Evolutionary conservation across 2,797 vertebrate genomes (phyloP).

Genomic region (Eremophila alpestris): DNA sequence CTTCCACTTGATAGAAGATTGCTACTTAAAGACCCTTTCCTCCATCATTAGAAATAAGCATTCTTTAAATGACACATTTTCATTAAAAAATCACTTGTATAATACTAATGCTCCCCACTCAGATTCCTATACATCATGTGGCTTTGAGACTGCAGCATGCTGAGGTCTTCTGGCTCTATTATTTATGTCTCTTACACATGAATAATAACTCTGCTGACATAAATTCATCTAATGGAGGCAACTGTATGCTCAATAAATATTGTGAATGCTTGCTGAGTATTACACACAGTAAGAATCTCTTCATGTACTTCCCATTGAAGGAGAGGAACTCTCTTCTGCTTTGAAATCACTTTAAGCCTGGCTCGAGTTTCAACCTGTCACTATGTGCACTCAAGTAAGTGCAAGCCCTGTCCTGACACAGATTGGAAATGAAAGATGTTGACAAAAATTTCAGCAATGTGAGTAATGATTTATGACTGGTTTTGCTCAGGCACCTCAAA

Average conservation of each 20-base stretch:
- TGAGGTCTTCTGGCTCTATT: neutral
- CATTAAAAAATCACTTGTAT: neutral
- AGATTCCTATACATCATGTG: neutral
- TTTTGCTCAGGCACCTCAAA: constrained; percentile 20
- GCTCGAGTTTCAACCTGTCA: neutral
- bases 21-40: neutral
- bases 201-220: neutral
- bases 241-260: constrained; percentile 25
- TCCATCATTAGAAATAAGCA: neutral
- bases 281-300: neutral
- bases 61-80: constrained; percentile 23
- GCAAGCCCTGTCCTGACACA: constrained; percentile 19
- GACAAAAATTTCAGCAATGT: constrained; percentile 52
- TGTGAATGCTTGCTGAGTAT: neutral
- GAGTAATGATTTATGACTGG: constrained; percentile 49
- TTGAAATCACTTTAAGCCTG: neutral
- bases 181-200: neutral
- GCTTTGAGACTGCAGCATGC: neutral
- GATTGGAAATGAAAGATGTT: constrained; percentile 52
- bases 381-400: constrained; percentile 19
- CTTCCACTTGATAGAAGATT: neutral
- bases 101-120: neutral
- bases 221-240: neutral
- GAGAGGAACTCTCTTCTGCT: neutral
- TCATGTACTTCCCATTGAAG: neutral